These are phyloP conservation scores for Myiozetetes cayanensis DNA, from an alignment of 2,113 vertebrate genomes.

Conservation along the genomic window DNA sequence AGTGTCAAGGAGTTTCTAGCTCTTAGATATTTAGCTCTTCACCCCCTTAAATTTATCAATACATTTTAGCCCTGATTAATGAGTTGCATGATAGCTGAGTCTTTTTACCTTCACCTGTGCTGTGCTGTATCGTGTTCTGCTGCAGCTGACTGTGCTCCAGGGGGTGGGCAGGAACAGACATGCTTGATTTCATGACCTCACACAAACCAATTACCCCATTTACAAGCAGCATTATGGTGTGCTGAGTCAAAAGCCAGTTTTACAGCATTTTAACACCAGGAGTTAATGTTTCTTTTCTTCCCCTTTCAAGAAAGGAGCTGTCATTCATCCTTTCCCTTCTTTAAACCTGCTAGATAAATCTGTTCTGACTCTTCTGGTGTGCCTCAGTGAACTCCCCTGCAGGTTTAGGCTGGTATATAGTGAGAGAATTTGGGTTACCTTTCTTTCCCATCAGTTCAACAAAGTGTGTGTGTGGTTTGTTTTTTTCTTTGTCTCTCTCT, in stretches of 20 bases:
- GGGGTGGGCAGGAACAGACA: slow-evolving; percentile 2
- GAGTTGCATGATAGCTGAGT: not conserved
- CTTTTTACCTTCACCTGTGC: not conserved
- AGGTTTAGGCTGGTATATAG: slow-evolving; percentile 41
- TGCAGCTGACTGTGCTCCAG: slow-evolving; percentile 44
- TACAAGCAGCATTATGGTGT: slow-evolving; percentile 45
- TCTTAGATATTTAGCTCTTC: not conserved
- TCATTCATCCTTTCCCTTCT: slow-evolving; percentile 19
- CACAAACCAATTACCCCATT: slow-evolving; percentile 47
- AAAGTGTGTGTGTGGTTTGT: not conserved
- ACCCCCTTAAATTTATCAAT: not conserved
- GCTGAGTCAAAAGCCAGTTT: slow-evolving; percentile 60
- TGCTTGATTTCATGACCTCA: slow-evolving; percentile 49
- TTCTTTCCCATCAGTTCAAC: not conserved
- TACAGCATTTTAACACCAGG: slow-evolving; percentile 63
- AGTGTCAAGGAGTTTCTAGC: not conserved
- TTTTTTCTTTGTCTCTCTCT: accelerated
- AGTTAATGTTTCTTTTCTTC: slow-evolving; percentile 57
- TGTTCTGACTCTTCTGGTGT: not conserved
- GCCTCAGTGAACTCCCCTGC: not conserved
- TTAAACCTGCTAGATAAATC: slow-evolving; percentile 21
- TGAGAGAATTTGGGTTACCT: not conserved
- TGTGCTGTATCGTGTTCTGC: not conserved
- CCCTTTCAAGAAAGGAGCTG: slow-evolving; percentile 24
- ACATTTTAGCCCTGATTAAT: not conserved